phyloP scores from a whole-genome alignment of 2,888 invertebrate genomes.

The Lepas anatifera region DNA sequence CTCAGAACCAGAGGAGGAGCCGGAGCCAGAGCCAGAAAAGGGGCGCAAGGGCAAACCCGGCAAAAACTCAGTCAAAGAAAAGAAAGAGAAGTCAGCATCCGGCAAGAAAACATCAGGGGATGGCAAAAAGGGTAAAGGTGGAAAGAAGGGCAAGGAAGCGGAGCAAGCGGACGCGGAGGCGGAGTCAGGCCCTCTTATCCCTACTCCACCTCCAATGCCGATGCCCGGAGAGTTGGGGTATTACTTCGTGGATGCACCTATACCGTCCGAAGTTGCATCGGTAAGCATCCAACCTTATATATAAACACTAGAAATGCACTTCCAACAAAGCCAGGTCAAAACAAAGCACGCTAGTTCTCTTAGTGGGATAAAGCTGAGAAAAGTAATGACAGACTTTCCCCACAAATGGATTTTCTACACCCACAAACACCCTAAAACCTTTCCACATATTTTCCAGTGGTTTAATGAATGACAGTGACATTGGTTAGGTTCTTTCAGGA shows the following conservation, averaged over 20 bases:
- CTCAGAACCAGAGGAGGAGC: not conserved
- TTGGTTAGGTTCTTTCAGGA: too few species aligned
- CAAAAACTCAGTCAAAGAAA: not conserved
- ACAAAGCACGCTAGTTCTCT: too few species aligned
- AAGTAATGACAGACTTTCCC: too few species aligned
- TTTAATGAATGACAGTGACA: too few species aligned
- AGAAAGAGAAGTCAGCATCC: not conserved
- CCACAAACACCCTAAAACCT: too few species aligned
- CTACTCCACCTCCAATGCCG: not conserved
- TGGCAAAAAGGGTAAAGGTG: not conserved
- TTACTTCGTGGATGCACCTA: not conserved
- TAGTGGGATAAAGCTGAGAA: too few species aligned
- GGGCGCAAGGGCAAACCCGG: not conserved
- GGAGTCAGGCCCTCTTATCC: too few species aligned
- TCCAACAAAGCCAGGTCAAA: too few species aligned
- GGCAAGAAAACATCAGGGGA: not conserved
- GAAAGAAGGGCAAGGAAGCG: not conserved
- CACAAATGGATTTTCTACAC: too few species aligned
- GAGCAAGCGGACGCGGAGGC: not conserved
- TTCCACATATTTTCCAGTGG: too few species aligned
- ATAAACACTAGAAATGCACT: too few species aligned
- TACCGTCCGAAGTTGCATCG: not conserved
- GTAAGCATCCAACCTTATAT: too few species aligned
- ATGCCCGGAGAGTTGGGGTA: not conserved
- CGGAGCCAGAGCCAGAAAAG: not conserved